Percentiles rank a stretch among this genome's conserved stretches.
phyloP scores from a whole-genome alignment of 35 echinoderm and acorn worm species.

The Diadema setosum region DNA sequence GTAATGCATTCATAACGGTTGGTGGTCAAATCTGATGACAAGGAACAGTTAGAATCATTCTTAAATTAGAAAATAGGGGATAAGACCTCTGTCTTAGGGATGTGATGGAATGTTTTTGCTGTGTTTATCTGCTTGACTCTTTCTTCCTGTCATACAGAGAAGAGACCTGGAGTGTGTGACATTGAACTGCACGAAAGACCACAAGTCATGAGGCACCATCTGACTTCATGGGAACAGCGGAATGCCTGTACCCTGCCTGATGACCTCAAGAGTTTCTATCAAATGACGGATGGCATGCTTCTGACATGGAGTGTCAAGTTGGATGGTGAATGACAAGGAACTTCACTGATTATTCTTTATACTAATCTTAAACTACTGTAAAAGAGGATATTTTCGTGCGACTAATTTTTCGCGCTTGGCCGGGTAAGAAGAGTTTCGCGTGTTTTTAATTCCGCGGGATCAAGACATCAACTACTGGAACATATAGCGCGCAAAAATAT shows the following conservation, averaged over 20 bases:
- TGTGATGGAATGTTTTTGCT: not conserved
- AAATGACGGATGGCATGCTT: constrained; percentile 76
- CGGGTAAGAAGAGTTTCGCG: no score
- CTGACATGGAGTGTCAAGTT: constrained; percentile 85
- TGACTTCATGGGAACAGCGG: constrained; percentile 84
- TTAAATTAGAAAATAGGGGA: not conserved
- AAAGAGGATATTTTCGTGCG: no score
- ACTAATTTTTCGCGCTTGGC: no score
- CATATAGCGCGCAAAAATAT: no score
- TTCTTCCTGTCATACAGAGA: constrained; percentile 55
- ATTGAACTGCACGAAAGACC: constrained; percentile 34
- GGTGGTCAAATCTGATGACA: not conserved
- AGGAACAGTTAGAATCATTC: not conserved
- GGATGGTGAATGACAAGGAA: constrained; percentile 86
- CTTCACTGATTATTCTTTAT: no score
- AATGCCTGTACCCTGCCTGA: constrained; percentile 85
- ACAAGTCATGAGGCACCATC: constrained; percentile 72
- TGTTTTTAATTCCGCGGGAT: no score
- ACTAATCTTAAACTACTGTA: not conserved
- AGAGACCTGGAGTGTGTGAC: constrained; percentile 76
- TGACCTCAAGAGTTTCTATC: constrained; percentile 81
- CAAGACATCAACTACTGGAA: no score
- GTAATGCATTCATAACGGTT: not conserved
- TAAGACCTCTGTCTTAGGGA: not conserved
- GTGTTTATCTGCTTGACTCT: not conserved